These are phyloP conservation scores for Crocuta crocuta DNA, from an alignment of 2,113 vertebrate species.

Conservation along the genomic window DNA sequence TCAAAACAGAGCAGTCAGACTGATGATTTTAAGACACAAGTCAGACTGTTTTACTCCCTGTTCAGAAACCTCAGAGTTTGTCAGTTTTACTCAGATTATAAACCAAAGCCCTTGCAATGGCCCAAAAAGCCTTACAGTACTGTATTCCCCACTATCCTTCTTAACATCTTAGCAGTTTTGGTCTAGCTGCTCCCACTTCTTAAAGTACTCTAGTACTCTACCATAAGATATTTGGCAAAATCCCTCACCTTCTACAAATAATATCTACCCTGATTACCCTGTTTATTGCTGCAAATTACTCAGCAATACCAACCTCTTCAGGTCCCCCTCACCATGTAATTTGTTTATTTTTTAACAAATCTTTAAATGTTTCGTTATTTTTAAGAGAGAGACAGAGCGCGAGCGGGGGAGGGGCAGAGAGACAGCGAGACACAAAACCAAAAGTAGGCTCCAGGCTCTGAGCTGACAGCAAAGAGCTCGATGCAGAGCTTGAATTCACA, in stretches of 20 bases:
- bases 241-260: not conserved
- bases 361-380: too few species aligned
- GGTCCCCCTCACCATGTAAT: not conserved
- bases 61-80: not conserved
- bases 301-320: not conserved
- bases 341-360: too few species aligned
- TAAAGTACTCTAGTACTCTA: not conserved
- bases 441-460: too few species aligned
- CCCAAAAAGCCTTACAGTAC: not conserved
- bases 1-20: not conserved
- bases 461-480: too few species aligned
- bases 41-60: not conserved
- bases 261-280: not conserved
- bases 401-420: too few species aligned
- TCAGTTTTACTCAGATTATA: not conserved
- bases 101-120: not conserved
- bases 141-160: not conserved
- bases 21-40: not conserved
- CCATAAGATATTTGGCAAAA: not conserved
- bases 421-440: too few species aligned
- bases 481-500: too few species aligned
- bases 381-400: too few species aligned
- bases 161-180: not conserved
- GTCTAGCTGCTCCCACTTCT: not conserved
- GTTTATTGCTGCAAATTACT: not conserved